Conservation (phyloP, 2,797 vertebrate genomes). For the Arnoldichthys spilopterus region DNA sequence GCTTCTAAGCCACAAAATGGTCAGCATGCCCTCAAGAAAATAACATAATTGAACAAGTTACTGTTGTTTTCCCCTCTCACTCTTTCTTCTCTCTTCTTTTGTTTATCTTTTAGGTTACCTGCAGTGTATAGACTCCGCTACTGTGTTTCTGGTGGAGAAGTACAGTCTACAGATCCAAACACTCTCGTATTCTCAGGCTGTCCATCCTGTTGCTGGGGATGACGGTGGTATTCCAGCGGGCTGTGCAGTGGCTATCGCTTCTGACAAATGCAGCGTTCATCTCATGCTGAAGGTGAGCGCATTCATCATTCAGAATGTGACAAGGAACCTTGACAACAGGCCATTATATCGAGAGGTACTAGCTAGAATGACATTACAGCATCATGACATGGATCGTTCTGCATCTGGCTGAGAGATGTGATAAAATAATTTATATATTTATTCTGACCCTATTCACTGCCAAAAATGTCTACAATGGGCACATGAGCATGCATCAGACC, state of each 20-base stretch:
- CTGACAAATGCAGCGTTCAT: conserved; percentile 89
- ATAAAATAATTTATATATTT: not conserved
- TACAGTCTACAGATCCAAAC: conserved; percentile 85
- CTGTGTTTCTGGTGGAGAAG: conserved; percentile 71
- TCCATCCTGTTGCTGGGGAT: conserved; percentile 75
- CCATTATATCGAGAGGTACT: not conserved
- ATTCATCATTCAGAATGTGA: not conserved
- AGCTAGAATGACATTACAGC: not conserved
- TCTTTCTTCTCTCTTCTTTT: not conserved
- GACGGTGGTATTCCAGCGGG: conserved; percentile 77
- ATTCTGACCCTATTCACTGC: too few relatives aligned
- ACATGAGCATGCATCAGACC: too few relatives aligned
- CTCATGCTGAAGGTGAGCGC: conserved; percentile 86
- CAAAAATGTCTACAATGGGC: too few relatives aligned
- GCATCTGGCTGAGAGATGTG: not conserved
- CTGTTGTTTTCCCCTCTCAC: too few relatives aligned
- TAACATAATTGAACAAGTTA: too few relatives aligned
- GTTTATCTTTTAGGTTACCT: conserved; percentile 70
- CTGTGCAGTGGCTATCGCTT: conserved; percentile 89
- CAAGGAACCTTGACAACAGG: not conserved
- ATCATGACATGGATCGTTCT: not conserved
- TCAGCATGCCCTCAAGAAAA: too few relatives aligned
- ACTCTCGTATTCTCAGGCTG: conserved; percentile 82
- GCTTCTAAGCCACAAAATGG: too few relatives aligned
- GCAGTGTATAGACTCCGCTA: conserved; percentile 82